These are phyloP conservation scores for Bembecia ichneumoniformis DNA, from an alignment of 2,888 invertebrate genomes.

Conservation along the genomic window DNA sequence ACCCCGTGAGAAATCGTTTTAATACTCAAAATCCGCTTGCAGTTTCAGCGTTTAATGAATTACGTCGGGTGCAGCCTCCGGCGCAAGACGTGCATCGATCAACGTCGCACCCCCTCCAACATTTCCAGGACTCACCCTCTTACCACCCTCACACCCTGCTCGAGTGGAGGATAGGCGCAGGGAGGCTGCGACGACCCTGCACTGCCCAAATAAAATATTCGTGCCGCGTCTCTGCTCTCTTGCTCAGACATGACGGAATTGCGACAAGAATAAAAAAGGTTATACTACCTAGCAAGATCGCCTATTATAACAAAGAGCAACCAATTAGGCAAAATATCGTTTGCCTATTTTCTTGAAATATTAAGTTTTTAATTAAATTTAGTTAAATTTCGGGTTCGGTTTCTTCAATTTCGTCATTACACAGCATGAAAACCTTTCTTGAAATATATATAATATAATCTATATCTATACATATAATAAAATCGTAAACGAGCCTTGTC, in stretches of 20 bases:
- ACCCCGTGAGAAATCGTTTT: conserved; percentile 70
- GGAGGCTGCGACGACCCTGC: conserved; percentile 41
- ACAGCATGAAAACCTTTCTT: too few species aligned
- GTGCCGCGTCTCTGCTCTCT: conserved; percentile 43
- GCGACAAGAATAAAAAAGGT: conserved; percentile 5
- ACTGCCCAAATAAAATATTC: conserved; percentile 71
- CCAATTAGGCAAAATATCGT: neutral
- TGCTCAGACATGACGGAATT: conserved; percentile 46
- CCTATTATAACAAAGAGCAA: neutral
- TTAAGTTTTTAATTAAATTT: too few species aligned
- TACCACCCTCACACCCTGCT: conserved; percentile 14
- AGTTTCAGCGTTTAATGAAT: conserved; percentile 72
- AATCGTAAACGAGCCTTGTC: too few species aligned
- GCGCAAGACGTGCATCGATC: conserved; percentile 78
- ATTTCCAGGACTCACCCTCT: conserved; percentile 18
- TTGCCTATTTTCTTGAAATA: too few species aligned
- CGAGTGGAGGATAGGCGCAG: conserved; percentile 43
- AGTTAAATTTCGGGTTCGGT: too few species aligned
- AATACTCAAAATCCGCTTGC: conserved; percentile 71
- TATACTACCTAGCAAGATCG: neutral
- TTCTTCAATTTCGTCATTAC: too few species aligned
- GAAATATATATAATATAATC: too few species aligned
- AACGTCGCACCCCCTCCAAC: conserved; percentile 62
- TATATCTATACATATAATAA: too few species aligned
- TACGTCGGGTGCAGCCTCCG: conserved; percentile 73